A percentile compares a stretch with the other conserved stretches of the same genome.
Evolutionary conservation across 2,113 vertebrate genomes (phyloP).

Genomic region (Rhabdomys dilectus): DNA sequence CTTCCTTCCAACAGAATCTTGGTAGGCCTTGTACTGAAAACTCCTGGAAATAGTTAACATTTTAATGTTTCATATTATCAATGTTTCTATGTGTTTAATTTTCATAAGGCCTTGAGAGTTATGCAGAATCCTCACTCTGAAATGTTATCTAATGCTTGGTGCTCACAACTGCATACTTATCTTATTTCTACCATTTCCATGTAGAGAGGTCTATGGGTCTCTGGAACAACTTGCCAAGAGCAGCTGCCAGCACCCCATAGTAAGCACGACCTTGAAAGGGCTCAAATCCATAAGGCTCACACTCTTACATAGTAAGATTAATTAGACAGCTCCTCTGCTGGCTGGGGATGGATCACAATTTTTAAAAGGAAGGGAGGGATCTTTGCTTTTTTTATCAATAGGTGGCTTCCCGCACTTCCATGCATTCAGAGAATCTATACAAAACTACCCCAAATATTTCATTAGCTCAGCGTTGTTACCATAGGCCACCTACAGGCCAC

Average conservation of each 20-base stretch:
- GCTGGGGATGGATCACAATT: not conserved
- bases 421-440: not conserved
- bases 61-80: not conserved
- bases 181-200: not conserved
- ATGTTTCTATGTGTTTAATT: not conserved
- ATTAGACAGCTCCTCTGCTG: not conserved
- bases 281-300: too few relatives aligned
- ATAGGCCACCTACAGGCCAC: not conserved
- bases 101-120: not conserved
- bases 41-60: not conserved
- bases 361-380: not conserved
- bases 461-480: not conserved
- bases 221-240: accelerated
- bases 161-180: not conserved
- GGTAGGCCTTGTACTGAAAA: not conserved
- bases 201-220: not conserved
- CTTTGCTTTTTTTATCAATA: not conserved
- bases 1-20: not conserved
- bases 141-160: not conserved
- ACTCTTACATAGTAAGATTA: not conserved
- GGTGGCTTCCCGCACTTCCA: not conserved
- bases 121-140: not conserved
- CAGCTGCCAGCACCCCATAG: not conserved
- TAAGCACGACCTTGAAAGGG: not conserved
- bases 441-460: not conserved